Conservation (phyloP, 1,140 invertebrate genomes). For the Drosophila hydei region DNA sequence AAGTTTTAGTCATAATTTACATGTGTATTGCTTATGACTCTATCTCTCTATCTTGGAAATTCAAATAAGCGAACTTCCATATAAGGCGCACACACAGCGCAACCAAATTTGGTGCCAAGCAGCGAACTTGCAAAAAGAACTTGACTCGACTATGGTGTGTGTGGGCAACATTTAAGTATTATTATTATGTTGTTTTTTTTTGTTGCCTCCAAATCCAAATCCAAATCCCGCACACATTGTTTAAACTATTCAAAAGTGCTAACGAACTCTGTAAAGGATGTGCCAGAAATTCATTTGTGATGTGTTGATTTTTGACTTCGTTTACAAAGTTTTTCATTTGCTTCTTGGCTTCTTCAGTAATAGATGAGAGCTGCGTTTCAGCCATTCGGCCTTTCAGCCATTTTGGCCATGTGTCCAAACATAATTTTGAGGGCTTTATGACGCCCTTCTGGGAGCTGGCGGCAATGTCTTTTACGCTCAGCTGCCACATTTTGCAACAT, state of each 20-base stretch:
- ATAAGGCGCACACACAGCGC: constrained; percentile 58
- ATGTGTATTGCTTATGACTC: constrained; percentile 63
- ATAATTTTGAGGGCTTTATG: constrained; percentile 49
- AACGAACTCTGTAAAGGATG: constrained; percentile 19
- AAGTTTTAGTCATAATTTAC: constrained; percentile 76
- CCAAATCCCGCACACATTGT: constrained; percentile 50
- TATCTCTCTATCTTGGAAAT: constrained; percentile 53
- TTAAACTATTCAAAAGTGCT: constrained; percentile 21
- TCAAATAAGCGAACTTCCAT: constrained; percentile 45
- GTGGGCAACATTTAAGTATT: constrained; percentile 46
- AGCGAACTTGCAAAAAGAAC: constrained; percentile 41
- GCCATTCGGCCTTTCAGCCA: not conserved
- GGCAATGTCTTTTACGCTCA: constrained; percentile 19
- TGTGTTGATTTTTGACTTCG: constrained; percentile 21
- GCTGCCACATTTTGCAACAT: constrained; percentile 59
- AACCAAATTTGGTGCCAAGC: constrained; percentile 66
- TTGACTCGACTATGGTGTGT: constrained; percentile 15
- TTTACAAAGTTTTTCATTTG: constrained; percentile 39
- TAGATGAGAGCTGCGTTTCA: constrained; percentile 21
- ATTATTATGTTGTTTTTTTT: constrained; percentile 47
- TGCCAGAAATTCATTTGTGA: constrained; percentile 15
- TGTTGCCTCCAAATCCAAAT: no score
- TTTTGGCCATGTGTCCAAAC: constrained; percentile 18
- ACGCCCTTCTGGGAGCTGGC: constrained; percentile 42
- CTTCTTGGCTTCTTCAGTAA: constrained; percentile 28